phyloP scores from a whole-genome alignment of 2,797 vertebrate species.

The Petrocephalus sullivani region DNA sequence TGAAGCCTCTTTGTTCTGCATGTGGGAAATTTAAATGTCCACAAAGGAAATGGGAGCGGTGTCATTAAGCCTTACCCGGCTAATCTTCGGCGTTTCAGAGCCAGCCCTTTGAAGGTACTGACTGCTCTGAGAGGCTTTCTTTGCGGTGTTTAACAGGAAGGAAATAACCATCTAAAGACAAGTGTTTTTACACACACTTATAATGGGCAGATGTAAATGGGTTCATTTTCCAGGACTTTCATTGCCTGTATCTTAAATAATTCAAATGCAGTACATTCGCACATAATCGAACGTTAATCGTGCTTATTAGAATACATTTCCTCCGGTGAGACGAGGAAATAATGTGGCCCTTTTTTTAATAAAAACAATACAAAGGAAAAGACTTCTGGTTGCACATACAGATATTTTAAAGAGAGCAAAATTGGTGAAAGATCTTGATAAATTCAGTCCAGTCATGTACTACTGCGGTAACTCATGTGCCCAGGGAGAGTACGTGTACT shows the following conservation, averaged over 20 bases:
- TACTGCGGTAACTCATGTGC: neutral
- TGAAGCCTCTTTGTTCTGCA: neutral
- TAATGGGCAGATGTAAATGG: conserved; percentile 9
- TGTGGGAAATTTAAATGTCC: conserved; percentile 10
- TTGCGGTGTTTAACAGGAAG: conserved; percentile 4
- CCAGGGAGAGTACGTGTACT: neutral
- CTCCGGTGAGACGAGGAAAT: neutral
- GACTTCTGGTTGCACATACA: neutral
- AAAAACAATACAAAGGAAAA: neutral
- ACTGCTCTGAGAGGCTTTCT: conserved; percentile 2
- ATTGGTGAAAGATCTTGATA: neutral
- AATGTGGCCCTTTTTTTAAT: neutral
- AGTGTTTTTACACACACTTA: conserved; percentile 13
- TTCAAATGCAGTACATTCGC: neutral
- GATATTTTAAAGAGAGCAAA: neutral
- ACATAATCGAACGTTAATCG: neutral
- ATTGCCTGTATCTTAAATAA: conserved; percentile 8
- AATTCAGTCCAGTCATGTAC: neutral
- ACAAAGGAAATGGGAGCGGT: neutral
- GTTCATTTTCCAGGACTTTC: neutral
- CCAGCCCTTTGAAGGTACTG: neutral
- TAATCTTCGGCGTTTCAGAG: neutral
- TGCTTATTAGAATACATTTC: neutral
- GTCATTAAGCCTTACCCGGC: neutral
- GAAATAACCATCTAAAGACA: neutral